Base-by-base conservation (phyloP, 1,140 invertebrate species). In the Glossosoma conforme region DNA sequence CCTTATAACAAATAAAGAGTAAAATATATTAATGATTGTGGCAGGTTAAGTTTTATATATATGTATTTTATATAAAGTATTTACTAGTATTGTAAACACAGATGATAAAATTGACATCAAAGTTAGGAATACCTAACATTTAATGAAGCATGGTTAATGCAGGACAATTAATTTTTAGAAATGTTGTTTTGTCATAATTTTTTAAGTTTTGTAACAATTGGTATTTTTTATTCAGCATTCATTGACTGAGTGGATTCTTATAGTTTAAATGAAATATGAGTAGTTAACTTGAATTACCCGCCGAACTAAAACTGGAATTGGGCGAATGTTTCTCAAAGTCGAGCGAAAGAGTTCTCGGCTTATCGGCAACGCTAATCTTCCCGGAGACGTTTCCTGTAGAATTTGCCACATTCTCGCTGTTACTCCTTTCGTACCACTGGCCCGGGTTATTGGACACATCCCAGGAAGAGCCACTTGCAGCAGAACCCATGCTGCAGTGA, bases 291-390 rank as follows among this genome's bases (percentile, higher is more conserved):
- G n/a, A 25, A 28, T 64, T 52, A 66, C 74, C 43, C 60, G 69
- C 49, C 63, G 78, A 58, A 73, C 71, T 60, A 71, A 59, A 59
- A 38, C 53, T 59, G 6, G 57, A 54, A 52, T 59, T 59, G 1
- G 57, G 57, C 3, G 67, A 42, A 10, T 67, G 45, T 62, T 81
- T 80, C 43, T 84, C 82, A 25, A 86, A 70, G 60, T 87, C 85
- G 1, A 87, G 69, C 40, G 84, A 86, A 58, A 87, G 76, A 35
- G 85, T 77, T 48, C 84, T 68, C 5, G 75, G 64, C 58, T 79
- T 81, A 59, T 80, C 72, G 46, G 50, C 41, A 5, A 49, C 33
- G 20, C 15, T 38, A 0, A 63, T 54, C 10, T 63, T 68, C 11
- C 61, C 45, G 22, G 61, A 54, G 3, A 65, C 54, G 22, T 46